Evolutionary conservation across 2,113 vertebrate species (phyloP).

Genomic region (Amazona guildingii): DNA sequence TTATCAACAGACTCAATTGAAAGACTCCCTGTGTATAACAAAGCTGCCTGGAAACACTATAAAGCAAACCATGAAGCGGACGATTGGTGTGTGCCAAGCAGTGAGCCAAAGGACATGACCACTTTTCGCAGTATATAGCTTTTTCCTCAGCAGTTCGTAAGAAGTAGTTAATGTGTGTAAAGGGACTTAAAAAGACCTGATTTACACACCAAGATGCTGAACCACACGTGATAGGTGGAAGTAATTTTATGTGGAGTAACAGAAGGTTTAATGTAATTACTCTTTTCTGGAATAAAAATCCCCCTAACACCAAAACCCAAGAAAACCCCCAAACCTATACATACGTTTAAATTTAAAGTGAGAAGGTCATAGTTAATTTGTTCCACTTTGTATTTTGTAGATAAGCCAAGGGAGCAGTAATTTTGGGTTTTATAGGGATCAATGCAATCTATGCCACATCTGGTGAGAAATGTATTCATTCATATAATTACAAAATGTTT

Average conservation of each 20-base stretch:
- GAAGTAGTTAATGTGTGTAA: not conserved
- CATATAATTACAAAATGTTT: not conserved
- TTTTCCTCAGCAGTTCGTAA: not conserved
- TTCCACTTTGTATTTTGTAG: slow-evolving; percentile 1
- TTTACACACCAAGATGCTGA: slow-evolving; percentile 20
- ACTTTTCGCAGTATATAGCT: slow-evolving; percentile 89
- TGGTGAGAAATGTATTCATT: not conserved
- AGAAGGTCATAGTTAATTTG: not conserved
- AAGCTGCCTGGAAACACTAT: slow-evolving; percentile 95
- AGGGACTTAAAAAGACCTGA: not conserved
- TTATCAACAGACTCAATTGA: slow-evolving; percentile 95
- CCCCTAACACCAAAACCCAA: not conserved
- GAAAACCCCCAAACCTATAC: not conserved
- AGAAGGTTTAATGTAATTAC: not conserved
- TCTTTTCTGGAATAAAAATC: slow-evolving; percentile 6
- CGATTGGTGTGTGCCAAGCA: slow-evolving; percentile 96
- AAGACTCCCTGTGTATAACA: slow-evolving; percentile 95
- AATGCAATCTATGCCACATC: not conserved
- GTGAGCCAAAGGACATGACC: slow-evolving; percentile 95
- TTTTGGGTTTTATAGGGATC: slow-evolving; percentile 31
- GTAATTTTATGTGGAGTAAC: slow-evolving; percentile 23
- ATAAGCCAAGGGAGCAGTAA: not conserved
- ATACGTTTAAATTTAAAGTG: not conserved
- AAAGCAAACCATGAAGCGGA: slow-evolving; percentile 91
- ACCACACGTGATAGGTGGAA: not conserved